These are phyloP conservation scores for Cheilosia soror DNA, from an alignment of 2,888 invertebrate species.

Conservation along the genomic window DNA sequence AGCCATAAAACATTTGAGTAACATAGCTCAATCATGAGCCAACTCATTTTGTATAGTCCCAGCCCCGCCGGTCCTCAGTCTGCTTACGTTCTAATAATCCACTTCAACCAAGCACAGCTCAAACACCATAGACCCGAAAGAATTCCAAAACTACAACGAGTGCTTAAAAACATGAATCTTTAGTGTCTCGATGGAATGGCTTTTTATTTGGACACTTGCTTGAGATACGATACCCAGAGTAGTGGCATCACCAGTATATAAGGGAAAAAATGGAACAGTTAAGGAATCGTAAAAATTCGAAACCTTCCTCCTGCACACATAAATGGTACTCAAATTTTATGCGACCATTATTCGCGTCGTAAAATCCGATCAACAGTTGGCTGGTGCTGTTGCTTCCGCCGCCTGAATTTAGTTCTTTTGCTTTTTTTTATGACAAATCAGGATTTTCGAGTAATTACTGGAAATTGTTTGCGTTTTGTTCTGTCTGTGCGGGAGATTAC, in stretches of 20 bases:
- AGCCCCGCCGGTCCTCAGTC: background rate
- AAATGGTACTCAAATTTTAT: constrained; percentile 83
- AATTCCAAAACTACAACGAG: constrained; percentile 65
- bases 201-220: constrained; percentile 42
- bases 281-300: constrained; percentile 74
- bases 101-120: constrained; percentile 48
- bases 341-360: constrained; percentile 82
- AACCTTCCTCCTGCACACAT: constrained; percentile 57
- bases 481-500: constrained; percentile 59
- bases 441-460: constrained; percentile 78
- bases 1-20: constrained; percentile 69
- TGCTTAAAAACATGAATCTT: constrained; percentile 69
- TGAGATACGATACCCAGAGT: constrained; percentile 19
- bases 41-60: constrained; percentile 8
- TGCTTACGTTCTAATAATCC: constrained; percentile 18
- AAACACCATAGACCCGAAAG: constrained; percentile 48
- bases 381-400: constrained; percentile 40
- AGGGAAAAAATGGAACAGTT: constrained; percentile 60
- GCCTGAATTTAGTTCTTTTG: constrained; percentile 37
- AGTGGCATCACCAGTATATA: constrained; percentile 4
- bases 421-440: constrained; percentile 77
- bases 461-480: constrained; percentile 60
- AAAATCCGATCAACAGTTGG: constrained; percentile 83
- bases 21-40: constrained; percentile 70
- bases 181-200: constrained; percentile 53